Evolutionary conservation across 2,888 invertebrate species (phyloP).

Genomic region (Drosophila infuscata): DNA sequence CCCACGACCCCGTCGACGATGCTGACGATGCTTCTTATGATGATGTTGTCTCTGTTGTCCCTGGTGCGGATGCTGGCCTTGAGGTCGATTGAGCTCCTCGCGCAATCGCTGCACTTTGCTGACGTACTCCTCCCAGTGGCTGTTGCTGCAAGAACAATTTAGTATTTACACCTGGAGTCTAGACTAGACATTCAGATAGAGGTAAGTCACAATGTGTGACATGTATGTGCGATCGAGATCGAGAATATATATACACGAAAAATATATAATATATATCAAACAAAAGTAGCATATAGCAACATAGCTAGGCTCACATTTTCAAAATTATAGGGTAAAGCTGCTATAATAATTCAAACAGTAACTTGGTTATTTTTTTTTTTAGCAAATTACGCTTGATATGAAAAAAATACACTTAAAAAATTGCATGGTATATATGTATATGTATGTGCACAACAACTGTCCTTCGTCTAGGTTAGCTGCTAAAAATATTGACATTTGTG

Average conservation of each 20-base stretch:
- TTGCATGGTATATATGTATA: not conserved
- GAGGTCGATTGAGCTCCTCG: constrained; percentile 83
- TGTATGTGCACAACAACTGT: not conserved
- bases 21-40: constrained; percentile 54
- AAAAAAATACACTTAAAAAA: not conserved
- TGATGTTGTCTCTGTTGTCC: constrained; percentile 46
- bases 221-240: not conserved
- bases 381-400: not conserved
- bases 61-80: constrained; percentile 36
- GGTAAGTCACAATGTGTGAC: not conserved
- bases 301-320: not conserved
- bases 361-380: not conserved
- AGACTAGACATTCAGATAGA: not conserved
- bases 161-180: not conserved
- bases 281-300: too few species aligned
- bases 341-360: not conserved
- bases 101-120: constrained; percentile 80
- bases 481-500: not conserved
- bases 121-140: constrained; percentile 73
- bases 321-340: not conserved
- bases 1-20: constrained; percentile 47
- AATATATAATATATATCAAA: too few species aligned
- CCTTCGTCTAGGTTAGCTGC: not conserved
- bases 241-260: too few species aligned
- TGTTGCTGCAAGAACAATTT: constrained; percentile 45